Evolutionary conservation across 2,113 vertebrate species (phyloP), one percentile per base, ranked within the genome.

Genomic region (Montifringilla adamsi): DNA sequence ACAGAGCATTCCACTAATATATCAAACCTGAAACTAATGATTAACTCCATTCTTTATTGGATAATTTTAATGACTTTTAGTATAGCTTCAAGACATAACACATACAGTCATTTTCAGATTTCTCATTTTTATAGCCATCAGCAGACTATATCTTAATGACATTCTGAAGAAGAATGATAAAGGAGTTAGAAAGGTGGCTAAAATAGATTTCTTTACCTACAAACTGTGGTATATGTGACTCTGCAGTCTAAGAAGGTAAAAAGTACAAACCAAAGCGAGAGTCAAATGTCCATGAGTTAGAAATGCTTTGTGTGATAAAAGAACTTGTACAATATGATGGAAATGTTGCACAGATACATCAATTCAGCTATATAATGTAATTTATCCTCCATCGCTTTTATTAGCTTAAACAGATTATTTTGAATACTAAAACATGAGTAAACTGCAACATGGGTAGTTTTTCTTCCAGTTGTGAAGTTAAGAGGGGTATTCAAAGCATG

Each of bases 111-210:
- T 93, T 96, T 97, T 96, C 89, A 95, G 84, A 95, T 97, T 96
- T 91, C 91, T 95, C 95, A 95, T 94, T 97, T 97, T 95, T 93
- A 96, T 95, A 94, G 93, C 91, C 87, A 74, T 94, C 87, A 70
- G 81, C 50, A 77, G 73, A 87, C 72, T 96, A 23, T 92, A 47
- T 75, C 76, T 81, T 93, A 94, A 93, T 95, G 76, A 47, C 73
- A 78, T 89, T 89, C 87, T 89, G 64, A 90, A 87, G 67, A 92
- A 70, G 60, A 89, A 94, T 89, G 72, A 90, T 93, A 92, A 84
- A 89, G 30, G 76, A 93, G 68, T 83, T 90, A 69, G 20, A 74
- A 62, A 76, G 27, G 23, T 86, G 79, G 56, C 33, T 90, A 18
- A 84, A 96, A 84, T 77, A 33, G 43, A 78, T 90, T 80, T 84